phyloP scores from a whole-genome alignment of 2,888 invertebrate species.

The Amaurobius ferox region DNA sequence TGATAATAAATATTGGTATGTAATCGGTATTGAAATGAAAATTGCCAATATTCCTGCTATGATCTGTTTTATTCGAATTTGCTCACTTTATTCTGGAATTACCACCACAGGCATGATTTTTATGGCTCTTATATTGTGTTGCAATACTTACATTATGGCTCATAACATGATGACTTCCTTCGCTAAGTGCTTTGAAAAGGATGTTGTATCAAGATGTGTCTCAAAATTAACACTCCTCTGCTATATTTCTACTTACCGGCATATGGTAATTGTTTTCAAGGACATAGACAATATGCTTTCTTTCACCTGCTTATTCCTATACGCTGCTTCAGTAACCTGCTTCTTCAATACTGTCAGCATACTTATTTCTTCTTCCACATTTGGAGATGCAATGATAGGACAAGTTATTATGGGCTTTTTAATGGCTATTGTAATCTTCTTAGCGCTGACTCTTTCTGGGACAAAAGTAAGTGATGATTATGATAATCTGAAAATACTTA shows the following conservation, averaged over 20 bases:
- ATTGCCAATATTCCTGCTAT: neutral
- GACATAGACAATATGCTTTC: constrained; percentile 21
- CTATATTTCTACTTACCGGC: constrained; percentile 16
- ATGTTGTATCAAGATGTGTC: neutral
- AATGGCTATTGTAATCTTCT: constrained; percentile 31
- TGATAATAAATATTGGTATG: neutral
- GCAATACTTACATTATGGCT: constrained; percentile 19
- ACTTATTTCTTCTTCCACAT: neutral
- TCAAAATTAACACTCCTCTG: neutral
- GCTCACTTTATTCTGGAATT: neutral
- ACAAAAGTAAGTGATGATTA: neutral
- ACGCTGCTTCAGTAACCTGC: constrained; percentile 24
- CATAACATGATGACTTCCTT: neutral
- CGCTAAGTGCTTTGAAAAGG: neutral
- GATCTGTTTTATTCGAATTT: neutral
- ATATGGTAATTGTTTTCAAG: neutral
- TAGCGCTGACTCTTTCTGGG: constrained; percentile 1
- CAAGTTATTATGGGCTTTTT: constrained; percentile 10
- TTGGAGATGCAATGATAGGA: neutral
- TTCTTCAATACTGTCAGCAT: constrained; percentile 26
- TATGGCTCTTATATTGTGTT: constrained; percentile 12
- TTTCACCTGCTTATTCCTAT: constrained; percentile 17
- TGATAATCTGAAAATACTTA: constrained; percentile 1
- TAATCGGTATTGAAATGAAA: neutral
- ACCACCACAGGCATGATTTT: neutral